Base-by-base conservation (phyloP, 2,797 vertebrate genomes). In the Morelia viridis region DNA sequence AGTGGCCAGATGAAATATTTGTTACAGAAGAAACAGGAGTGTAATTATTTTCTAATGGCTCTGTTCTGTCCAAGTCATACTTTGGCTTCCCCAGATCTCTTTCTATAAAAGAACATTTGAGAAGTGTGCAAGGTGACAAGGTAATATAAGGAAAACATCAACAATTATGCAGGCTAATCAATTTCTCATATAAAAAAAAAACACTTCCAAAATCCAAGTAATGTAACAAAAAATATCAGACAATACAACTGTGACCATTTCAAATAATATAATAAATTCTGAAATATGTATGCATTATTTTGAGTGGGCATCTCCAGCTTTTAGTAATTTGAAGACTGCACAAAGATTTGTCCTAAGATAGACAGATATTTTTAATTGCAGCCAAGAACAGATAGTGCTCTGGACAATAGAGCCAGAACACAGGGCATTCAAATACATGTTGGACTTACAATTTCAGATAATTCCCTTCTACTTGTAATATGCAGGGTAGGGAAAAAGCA, bases 51-150 rank as follows among this genome's bases (percentile, higher is more conserved):
- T 99, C 99, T 4, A 97, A 95, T 0, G 97, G 95, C 94, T 99
- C 98, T 91, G 98, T 91, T 90, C 98, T 98, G 90, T 98, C 98
- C 56, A 98, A 97, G 83, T 99, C 99, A 1, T 98, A 99, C 97
- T 99, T 99, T 61, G 98, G 96, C 95, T 99, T 99, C 92, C 97
- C 98, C 93, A 98, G 94, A 95, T 99, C 99, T 88, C 98, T 97
- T 90, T 99, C 99, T 99, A 97, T 57, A 95, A 96, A 12, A 90
- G 93, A 88, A 97, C 62, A 93, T 7, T 93, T 94, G 92, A 95
- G 93, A 93, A 10, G 28, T 61, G 8, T 86, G 31, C 5, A 89
- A 53, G 28, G 3, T 65, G 7, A 31, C 8, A 35, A 64, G 12
- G 46, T 60, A 90, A 87, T 61, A 19, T 22, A 90, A 41, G 15